Evolutionary conservation across 2,797 vertebrate species (phyloP).

Genomic region (Myoxocephalus aenaeus): DNA sequence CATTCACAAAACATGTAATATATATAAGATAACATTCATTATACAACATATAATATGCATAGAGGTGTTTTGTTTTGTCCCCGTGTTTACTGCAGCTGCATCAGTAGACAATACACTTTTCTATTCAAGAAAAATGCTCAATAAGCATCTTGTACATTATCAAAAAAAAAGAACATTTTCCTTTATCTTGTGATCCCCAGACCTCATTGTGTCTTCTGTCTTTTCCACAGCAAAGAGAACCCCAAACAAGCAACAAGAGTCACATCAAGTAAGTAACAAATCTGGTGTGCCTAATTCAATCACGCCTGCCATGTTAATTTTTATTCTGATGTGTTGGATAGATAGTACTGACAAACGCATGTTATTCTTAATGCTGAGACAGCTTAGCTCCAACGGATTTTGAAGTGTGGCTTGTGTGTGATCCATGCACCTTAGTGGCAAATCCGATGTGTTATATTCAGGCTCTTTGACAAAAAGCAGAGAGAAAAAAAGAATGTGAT

Average conservation of each 20-base stretch:
- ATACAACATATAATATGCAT: neutral
- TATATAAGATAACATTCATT: neutral
- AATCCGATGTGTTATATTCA: conserved; percentile 45
- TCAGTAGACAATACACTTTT: conserved; percentile 8
- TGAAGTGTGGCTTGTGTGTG: conserved; percentile 25
- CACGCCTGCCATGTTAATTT: conserved; percentile 57
- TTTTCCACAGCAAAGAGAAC: conserved; percentile 81
- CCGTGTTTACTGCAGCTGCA: conserved; percentile 25
- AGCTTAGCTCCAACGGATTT: conserved; percentile 33
- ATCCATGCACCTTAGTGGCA: conserved; percentile 12
- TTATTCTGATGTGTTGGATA: conserved; percentile 54
- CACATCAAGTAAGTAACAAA: conserved; percentile 83
- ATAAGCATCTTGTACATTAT: conserved; percentile 4
- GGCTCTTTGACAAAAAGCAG: conserved; percentile 32
- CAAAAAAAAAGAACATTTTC: neutral
- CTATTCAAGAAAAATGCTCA: neutral
- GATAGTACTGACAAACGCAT: conserved; percentile 48
- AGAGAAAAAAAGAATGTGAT: conserved; percentile 2
- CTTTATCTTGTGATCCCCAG: neutral
- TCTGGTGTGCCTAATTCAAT: conserved; percentile 68
- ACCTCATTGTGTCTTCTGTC: conserved; percentile 52
- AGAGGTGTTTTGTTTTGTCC: neutral
- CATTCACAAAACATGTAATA: neutral
- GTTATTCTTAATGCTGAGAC: conserved; percentile 43
- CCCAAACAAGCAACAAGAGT: conserved; percentile 83